Percentiles rank a stretch among this genome's conserved stretches.
These are phyloP conservation scores for Sthenelais limicola DNA, from an alignment of 2,888 invertebrate genomes.

Conservation along the genomic window DNA sequence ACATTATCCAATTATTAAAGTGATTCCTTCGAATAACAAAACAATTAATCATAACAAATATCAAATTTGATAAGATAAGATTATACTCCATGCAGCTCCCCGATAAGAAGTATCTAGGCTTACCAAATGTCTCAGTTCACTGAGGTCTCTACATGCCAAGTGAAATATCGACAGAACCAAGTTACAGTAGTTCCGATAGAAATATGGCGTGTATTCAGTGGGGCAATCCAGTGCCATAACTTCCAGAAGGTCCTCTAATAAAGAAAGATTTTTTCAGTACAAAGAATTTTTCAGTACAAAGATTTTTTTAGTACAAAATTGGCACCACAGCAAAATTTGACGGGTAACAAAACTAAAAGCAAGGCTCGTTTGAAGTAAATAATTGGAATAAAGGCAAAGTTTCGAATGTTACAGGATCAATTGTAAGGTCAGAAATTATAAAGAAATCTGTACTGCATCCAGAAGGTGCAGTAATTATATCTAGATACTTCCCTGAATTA, in stretches of 20 bases:
- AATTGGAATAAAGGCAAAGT: too few relatives aligned
- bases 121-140: conserved; percentile 87
- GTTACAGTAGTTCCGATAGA: conserved; percentile 86
- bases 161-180: conserved; percentile 89
- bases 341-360: too few relatives aligned
- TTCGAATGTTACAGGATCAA: too few relatives aligned
- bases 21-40: background rate
- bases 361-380: too few relatives aligned
- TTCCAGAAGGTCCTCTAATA: conserved; percentile 76
- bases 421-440: too few relatives aligned
- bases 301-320: too few relatives aligned
- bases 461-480: too few relatives aligned
- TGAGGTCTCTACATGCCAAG: conserved; percentile 86
- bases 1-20: too few relatives aligned
- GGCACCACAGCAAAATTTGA: too few relatives aligned
- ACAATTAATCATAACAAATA: background rate
- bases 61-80: background rate
- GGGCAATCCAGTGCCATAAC: conserved; percentile 70
- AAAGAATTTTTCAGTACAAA: background rate
- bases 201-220: conserved; percentile 63
- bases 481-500: too few relatives aligned
- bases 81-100: background rate
- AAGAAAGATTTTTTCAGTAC: conserved; percentile 24
- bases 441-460: too few relatives aligned
- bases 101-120: conserved; percentile 68